Evolutionary conservation across 2,113 vertebrate species (phyloP).

Genomic region (Calonectris borealis): DNA sequence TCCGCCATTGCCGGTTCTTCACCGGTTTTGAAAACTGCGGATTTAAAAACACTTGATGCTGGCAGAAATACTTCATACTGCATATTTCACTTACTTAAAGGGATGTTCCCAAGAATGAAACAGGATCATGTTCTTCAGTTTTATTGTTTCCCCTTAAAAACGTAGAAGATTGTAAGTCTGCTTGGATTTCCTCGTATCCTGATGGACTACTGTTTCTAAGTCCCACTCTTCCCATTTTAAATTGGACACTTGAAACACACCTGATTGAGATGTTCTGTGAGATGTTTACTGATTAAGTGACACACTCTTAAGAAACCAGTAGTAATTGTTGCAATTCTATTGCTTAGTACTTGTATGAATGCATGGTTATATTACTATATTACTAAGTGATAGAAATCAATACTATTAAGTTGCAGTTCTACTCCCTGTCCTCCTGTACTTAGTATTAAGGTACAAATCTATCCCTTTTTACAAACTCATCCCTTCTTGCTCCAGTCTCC

Average conservation of each 20-base stretch:
- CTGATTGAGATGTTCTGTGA: background rate
- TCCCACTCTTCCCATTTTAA: background rate
- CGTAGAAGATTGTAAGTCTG: background rate
- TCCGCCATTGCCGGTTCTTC: no score
- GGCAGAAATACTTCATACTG: accelerated
- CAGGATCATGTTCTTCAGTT: accelerated
- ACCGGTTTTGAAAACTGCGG: accelerated
- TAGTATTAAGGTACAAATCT: background rate
- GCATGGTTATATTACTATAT: background rate
- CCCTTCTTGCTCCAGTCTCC: background rate
- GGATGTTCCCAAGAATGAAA: background rate
- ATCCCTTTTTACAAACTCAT: background rate
- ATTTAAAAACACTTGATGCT: background rate
- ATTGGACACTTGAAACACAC: background rate
- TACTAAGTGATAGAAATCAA: background rate
- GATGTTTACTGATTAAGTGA: background rate
- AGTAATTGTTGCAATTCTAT: background rate
- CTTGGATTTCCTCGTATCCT: background rate
- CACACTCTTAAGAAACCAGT: background rate
- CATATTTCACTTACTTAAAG: accelerated
- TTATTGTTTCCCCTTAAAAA: background rate
- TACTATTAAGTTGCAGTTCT: background rate
- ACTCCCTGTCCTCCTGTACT: accelerated
- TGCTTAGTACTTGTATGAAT: background rate
- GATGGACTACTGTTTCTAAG: background rate